phyloP scores from a whole-genome alignment of 1,140 invertebrate species.

The Heliothis subflexa region DNA sequence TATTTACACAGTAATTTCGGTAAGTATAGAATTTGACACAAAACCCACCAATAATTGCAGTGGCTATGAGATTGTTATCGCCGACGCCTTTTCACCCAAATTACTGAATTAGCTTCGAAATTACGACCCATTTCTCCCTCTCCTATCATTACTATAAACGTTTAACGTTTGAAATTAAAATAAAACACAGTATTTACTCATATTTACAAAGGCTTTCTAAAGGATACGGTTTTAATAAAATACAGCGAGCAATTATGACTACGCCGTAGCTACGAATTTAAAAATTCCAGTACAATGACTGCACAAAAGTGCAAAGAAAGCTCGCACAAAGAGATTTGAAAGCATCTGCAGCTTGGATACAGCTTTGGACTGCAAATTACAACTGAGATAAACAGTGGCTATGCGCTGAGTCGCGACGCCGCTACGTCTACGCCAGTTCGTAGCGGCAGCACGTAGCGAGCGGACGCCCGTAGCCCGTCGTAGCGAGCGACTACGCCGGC shows the following conservation, averaged over 20 bases:
- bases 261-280: slow-evolving; percentile 57
- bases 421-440: slow-evolving; percentile 71
- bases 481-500: slow-evolving; percentile 69
- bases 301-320: slow-evolving; percentile 75
- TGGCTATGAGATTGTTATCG: slow-evolving; percentile 74
- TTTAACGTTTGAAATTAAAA: slow-evolving; percentile 6
- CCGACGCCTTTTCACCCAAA: slow-evolving; percentile 70
- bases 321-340: slow-evolving; percentile 78
- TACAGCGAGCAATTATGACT: slow-evolving; percentile 33
- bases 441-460: slow-evolving; percentile 66
- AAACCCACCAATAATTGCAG: slow-evolving; percentile 74
- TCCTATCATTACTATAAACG: not conserved
- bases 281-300: slow-evolving; percentile 72
- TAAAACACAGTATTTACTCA: slow-evolving; percentile 13
- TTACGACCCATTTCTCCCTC: slow-evolving; percentile 1
- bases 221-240: slow-evolving; percentile 35
- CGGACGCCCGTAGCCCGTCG: slow-evolving; percentile 69
- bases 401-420: slow-evolving; percentile 59
- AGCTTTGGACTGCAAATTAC: slow-evolving; percentile 80
- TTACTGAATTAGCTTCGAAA: slow-evolving; percentile 63
- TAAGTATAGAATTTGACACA: slow-evolving; percentile 73
- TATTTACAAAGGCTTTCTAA: slow-evolving; percentile 10
- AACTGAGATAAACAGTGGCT: slow-evolving; percentile 77
- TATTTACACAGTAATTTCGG: slow-evolving; percentile 66
- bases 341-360: slow-evolving; percentile 79